Evolutionary conservation across 2,113 vertebrate genomes (phyloP), one percentile per base, ranked within the genome.

Genomic region (Callorhinus ursinus): DNA sequence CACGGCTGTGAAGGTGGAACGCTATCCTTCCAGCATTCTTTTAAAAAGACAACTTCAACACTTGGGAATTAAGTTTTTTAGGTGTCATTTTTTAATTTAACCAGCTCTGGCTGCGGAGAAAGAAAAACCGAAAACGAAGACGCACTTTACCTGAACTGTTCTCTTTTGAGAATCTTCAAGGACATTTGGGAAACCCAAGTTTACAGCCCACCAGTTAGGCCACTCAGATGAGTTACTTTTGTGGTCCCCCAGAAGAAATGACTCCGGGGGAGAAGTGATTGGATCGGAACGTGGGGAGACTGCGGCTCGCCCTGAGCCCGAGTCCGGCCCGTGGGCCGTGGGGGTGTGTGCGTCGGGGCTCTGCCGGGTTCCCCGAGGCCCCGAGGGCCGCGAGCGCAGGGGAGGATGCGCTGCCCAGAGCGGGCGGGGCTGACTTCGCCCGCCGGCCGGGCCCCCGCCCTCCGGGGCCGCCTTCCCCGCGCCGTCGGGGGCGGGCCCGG

Each of bases 321-420:
- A 33, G 39, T 33, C 13, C 2, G 0, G 39, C 46, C 51, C 1
- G 42, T 0, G 26, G 67, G 72, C 53, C 7, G 4, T 1, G 49
- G 9, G 81, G 2, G 18, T 4, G 81, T 7, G 63, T 2, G 57
- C 1, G 0, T 3, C 2, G 12, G 31, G 33, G 10, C 4, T 18
- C 24, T 9, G 72, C 21, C 49, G 26, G 13, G 7, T 39, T 10
- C 10, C 22, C 69, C 21, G 61, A 8, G 63, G 69, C 13, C 7
- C 39, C 36, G 22, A 36, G 3, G 9, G 59, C 31, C 9, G 39
- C 39, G 36, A 61, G 59, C 59, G 19, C 80, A 5, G 95, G 71
- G 85, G 71, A 96, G 93, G 97, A 92, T 93, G 97, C 90, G 59
- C 90, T 49, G 95, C 96, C 89, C 91, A 11, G 49, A 26, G 46